Conservation (phyloP, 1,140 invertebrate genomes). For the Drosophila setifemur region DNA sequence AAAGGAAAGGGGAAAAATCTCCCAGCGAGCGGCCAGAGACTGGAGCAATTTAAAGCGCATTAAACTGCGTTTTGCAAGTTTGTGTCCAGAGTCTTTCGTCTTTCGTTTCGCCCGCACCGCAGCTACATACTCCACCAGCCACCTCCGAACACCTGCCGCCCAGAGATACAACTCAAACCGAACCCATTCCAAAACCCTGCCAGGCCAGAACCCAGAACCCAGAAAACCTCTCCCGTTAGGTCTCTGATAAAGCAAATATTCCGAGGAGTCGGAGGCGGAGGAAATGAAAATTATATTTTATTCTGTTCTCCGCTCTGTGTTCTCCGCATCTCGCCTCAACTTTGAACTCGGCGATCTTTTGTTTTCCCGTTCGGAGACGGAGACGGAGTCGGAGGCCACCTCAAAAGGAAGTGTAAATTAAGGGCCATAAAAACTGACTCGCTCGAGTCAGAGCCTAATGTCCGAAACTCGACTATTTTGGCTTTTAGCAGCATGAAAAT, state of each 20-base stretch:
- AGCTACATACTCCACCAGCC: too few species aligned
- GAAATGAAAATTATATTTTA: slow-evolving; percentile 77
- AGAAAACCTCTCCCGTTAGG: slow-evolving; percentile 45
- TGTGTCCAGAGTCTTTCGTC: slow-evolving; percentile 65
- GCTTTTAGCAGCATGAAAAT: slow-evolving; percentile 73
- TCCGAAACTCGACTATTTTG: slow-evolving; percentile 62
- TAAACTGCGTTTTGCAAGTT: slow-evolving; percentile 75
- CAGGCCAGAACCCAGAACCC: too few species aligned
- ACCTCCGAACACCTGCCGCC: slow-evolving; percentile 48
- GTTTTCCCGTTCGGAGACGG: slow-evolving; percentile 5
- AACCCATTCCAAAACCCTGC: background rate
- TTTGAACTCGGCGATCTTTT: slow-evolving; percentile 33
- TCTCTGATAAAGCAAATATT: slow-evolving; percentile 66
- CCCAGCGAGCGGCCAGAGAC: background rate
- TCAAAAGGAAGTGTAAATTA: slow-evolving; percentile 76
- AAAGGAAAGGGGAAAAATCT: background rate
- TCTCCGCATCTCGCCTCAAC: slow-evolving; percentile 38
- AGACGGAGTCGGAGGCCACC: background rate
- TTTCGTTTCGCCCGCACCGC: slow-evolving; percentile 46
- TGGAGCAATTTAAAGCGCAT: slow-evolving; percentile 76
- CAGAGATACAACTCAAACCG: slow-evolving; percentile 32
- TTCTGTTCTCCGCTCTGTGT: slow-evolving; percentile 36
- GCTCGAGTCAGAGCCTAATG: slow-evolving; percentile 26
- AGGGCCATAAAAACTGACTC: slow-evolving; percentile 63
- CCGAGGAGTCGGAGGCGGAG: background rate